These are phyloP conservation scores for Elgonia sp. DNA, from an alignment of 2,888 invertebrate genomes.

Conservation along the genomic window DNA sequence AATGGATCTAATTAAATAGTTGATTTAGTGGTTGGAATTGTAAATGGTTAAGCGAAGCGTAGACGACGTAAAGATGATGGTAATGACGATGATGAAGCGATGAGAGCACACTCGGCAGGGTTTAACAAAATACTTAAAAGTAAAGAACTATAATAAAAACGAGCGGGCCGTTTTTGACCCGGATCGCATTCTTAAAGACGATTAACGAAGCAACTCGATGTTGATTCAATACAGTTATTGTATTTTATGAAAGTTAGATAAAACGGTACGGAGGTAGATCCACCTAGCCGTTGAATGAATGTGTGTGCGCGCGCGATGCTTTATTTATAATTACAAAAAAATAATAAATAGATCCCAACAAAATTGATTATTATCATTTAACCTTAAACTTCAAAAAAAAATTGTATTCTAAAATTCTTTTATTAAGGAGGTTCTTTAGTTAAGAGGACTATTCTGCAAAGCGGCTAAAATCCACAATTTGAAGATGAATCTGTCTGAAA, in stretches of 20 bases:
- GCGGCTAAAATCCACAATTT: too few species aligned
- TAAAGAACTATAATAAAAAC: constrained; percentile 19
- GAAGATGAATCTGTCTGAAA: too few species aligned
- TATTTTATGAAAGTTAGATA: constrained; percentile 77
- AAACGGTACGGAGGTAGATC: constrained; percentile 83
- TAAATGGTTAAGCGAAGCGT: not conserved
- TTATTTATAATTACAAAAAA: constrained; percentile 83
- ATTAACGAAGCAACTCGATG: constrained; percentile 75
- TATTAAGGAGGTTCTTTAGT: too few species aligned
- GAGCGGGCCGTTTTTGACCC: constrained; percentile 58
- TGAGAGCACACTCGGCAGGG: constrained; percentile 77
- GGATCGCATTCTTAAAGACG: constrained; percentile 72
- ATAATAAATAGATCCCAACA: constrained; percentile 71
- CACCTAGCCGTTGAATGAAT: constrained; percentile 85
- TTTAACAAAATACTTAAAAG: constrained; percentile 80
- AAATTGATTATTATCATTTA: not conserved
- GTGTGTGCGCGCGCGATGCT: constrained; percentile 84
- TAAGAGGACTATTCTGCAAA: too few species aligned
- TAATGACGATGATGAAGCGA: constrained; percentile 59
- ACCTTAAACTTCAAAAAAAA: not conserved
- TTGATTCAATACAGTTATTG: constrained; percentile 74
- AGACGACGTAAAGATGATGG: constrained; percentile 16
- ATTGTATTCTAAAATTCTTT: too few species aligned
- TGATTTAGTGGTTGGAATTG: constrained; percentile 44
- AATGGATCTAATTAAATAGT: constrained; percentile 14